A percentile compares a stretch with the other conserved stretches of the same genome.
Conservation (phyloP, 2,888 invertebrate genomes). For the Formica aserva region DNA sequence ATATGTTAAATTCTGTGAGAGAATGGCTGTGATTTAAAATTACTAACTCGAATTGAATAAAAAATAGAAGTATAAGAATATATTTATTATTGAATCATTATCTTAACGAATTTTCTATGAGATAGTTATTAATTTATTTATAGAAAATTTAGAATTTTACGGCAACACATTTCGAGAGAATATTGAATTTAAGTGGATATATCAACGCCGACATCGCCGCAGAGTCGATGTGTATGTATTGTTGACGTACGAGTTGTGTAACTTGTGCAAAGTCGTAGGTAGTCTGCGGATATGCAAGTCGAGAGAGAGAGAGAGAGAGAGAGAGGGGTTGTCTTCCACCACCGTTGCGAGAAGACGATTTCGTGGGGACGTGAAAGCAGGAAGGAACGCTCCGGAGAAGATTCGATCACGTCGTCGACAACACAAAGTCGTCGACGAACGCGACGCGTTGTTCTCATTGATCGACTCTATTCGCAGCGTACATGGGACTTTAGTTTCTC, state of each 20-base stretch:
- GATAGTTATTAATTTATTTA: neutral
- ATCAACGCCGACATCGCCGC: neutral
- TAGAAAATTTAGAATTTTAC: neutral
- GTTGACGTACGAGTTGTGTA: conserved; percentile 29
- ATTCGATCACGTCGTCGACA: conserved; percentile 73
- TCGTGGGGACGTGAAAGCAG: conserved; percentile 24
- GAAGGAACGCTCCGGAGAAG: conserved; percentile 37
- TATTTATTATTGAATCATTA: neutral
- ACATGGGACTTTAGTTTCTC: conserved; percentile 51
- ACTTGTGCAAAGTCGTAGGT: conserved; percentile 18
- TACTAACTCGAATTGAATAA: neutral
- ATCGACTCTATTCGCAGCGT: conserved; percentile 36
- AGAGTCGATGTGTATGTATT: neutral
- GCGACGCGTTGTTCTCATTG: conserved; percentile 64
- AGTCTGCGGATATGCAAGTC: conserved; percentile 37
- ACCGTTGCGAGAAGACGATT: conserved; percentile 31
- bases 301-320: neutral
- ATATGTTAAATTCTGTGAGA: neutral
- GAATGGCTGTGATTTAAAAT: neutral
- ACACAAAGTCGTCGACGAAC: conserved; percentile 60
- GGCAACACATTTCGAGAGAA: neutral
- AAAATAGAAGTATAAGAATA: neutral
- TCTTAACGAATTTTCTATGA: neutral
- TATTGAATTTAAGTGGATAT: neutral
- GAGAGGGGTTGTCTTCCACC: neutral